Percentiles rank a stretch among this genome's conserved stretches.
phyloP scores from a whole-genome alignment of 2,113 vertebrate genomes.

The Panurus biarmicus region DNA sequence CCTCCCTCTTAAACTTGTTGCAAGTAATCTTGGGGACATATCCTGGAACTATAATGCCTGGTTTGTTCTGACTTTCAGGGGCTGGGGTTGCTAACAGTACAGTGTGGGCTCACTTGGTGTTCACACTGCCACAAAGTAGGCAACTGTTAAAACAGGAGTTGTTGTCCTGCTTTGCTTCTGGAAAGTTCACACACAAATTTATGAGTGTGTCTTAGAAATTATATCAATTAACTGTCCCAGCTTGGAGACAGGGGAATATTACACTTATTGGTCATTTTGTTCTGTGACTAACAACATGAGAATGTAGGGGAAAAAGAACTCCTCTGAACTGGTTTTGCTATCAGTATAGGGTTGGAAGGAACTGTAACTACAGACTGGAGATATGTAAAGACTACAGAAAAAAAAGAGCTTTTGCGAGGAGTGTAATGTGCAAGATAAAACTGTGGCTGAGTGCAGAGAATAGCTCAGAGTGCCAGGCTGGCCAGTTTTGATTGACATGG shows the following conservation, averaged over 20 bases:
- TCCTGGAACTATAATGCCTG: accelerated
- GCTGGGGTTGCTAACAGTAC: neutral
- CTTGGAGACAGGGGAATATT: neutral
- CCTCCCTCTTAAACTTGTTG: neutral
- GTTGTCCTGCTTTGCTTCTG: neutral
- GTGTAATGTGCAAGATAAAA: neutral
- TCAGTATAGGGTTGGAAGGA: neutral
- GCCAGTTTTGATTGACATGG: neutral
- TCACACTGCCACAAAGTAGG: neutral
- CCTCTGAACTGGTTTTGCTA: neutral
- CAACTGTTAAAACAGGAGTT: neutral
- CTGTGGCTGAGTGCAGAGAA: neutral
- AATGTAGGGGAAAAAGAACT: neutral
- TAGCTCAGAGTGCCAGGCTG: neutral
- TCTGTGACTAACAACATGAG: neutral
- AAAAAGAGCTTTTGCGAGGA: neutral
- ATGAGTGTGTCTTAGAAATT: neutral
- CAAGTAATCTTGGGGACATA: neutral
- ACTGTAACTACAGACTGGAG: neutral
- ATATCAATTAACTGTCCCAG: neutral
- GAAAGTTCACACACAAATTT: neutral
- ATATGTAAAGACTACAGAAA: neutral
- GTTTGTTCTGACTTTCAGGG: neutral
- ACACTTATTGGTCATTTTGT: neutral
- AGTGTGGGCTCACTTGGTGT: neutral